These are phyloP conservation scores for Gobio gobio DNA, from an alignment of 2,113 vertebrate genomes.

Conservation along the genomic window DNA sequence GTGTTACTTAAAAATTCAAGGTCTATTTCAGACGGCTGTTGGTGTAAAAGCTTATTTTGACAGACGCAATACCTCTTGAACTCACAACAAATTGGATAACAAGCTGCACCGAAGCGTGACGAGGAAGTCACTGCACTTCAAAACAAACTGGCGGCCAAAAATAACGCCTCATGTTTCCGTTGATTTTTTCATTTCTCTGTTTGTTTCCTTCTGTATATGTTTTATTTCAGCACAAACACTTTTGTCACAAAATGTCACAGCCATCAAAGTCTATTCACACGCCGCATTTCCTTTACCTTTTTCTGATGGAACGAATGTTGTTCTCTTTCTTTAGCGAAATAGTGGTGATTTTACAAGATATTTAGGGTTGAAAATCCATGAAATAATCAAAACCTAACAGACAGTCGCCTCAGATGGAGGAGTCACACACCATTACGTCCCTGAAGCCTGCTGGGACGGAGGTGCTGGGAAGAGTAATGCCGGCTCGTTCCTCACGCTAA, in stretches of 20 bases:
- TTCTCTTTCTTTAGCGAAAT: not conserved
- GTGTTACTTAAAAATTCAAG: constrained; percentile 18
- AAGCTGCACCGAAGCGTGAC: not conserved
- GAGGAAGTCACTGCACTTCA: not conserved
- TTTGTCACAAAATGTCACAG: constrained; percentile 31
- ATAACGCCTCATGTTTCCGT: not conserved
- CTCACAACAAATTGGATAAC: constrained; percentile 35
- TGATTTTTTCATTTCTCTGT: constrained; percentile 6
- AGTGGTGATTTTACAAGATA: not conserved
- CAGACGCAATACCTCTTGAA: constrained; percentile 27
- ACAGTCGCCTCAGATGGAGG: constrained; percentile 31
- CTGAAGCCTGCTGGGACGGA: constrained; percentile 16
- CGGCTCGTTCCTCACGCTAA: constrained; percentile 9
- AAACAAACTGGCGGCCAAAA: constrained; percentile 15
- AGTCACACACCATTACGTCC: constrained; percentile 44
- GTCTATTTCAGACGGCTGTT: constrained; percentile 22
- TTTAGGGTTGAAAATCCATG: constrained; percentile 27
- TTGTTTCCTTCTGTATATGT: not conserved
- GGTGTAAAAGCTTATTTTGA: constrained; percentile 41
- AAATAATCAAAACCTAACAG: constrained; percentile 26
- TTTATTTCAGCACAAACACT: constrained; percentile 3
- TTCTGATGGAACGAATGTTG: not conserved
- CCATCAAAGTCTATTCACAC: constrained; percentile 26
- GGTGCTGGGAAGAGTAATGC: constrained; percentile 21
- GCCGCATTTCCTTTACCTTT: not conserved